These are phyloP conservation scores for Pollenia labialis DNA, from an alignment of 2,888 invertebrate species.

Conservation along the genomic window DNA sequence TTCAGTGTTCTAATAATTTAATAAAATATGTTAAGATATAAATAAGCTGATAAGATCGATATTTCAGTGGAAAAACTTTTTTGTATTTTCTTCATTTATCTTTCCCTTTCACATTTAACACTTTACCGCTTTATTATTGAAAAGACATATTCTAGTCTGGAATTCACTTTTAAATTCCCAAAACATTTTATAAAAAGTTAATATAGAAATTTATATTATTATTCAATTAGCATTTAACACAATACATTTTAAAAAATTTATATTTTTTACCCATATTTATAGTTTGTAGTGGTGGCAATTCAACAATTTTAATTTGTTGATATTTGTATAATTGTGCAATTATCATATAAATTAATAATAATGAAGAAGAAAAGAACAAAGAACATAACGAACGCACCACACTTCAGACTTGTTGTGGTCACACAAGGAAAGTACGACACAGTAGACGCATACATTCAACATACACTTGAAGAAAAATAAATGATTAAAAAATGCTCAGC, in stretches of 20 bases:
- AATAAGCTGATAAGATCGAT: too few species aligned
- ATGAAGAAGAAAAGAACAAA: constrained; percentile 23
- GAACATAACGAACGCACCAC: constrained; percentile 5
- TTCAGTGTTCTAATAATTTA: too few species aligned
- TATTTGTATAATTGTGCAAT: constrained; percentile 54
- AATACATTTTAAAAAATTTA: constrained; percentile 4
- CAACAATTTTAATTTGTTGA: constrained; percentile 21
- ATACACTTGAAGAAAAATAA: constrained; percentile 30
- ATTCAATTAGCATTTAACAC: constrained; percentile 26
- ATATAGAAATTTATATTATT: constrained; percentile 2
- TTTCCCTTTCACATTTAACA: too few species aligned
- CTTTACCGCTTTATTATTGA: too few species aligned
- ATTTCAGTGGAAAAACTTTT: too few species aligned
- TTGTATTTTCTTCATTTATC: too few species aligned
- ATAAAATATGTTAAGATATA: too few species aligned
- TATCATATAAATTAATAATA: constrained; percentile 62
- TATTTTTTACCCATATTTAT: constrained; percentile 12
- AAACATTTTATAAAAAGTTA: constrained; percentile 4
- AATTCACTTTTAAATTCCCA: background rate
- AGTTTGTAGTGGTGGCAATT: constrained; percentile 7
- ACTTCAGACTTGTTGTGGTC: constrained; percentile 1
- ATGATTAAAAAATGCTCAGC: constrained; percentile 10
- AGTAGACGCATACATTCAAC: background rate
- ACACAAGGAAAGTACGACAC: background rate
- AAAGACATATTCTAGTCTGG: too few species aligned